Base-by-base conservation (phyloP, 1,140 invertebrate species). In the Drosophila sucinea region DNA sequence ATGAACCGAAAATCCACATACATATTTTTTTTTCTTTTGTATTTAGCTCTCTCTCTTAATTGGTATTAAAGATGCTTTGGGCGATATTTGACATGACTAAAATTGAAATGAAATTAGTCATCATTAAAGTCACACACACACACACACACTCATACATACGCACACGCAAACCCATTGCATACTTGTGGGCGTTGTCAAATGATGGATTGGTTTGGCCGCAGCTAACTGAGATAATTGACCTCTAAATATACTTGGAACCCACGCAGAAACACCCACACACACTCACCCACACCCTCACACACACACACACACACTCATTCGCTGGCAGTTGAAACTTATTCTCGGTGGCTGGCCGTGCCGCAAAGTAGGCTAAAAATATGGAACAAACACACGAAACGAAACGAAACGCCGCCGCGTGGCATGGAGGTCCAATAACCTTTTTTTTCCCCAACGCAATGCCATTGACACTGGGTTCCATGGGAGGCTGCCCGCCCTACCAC, bases 301-400 rank as follows among this genome's bases (percentile, higher is more conserved):
- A 67, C 29, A 41, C 54, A 67, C 29, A 55, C 40, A 67, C 60
- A 47, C 67, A n/a, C 33, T 32, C 41, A 70, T 29, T 17, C 33
- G 30, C 25, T 27, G 25, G 44, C 44, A 10, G 23, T 51, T 5
- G 23, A 67, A 11, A 41, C 27, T 60, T 30, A 44, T 29, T 40
- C 41, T 25, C 44, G 38, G 40, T 25, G 64, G 70, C 67, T 69
- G 68, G 60, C 74, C 33, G 64, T 79, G 77, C 77, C 84, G 61
- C 73, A 83, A 86, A 86, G 83, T 86, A 86, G 83, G 83, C 83
- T 86, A 86, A 83, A 87, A 83, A 86, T 83, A 87, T 87, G 83
- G 83, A 79, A 79, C 83, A 84, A 62, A 67, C 69, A 30, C 44
- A 38, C 35, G 35, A 38, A 38, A 38, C 10, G 17, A 17, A 17